phyloP scores from a whole-genome alignment of 2,113 vertebrate species.

The Danio rerio region GRCz12tu NC_133194.1:45825001-45825500 shows the following conservation, averaged over 20 bases:
- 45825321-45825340: conserved; percentile 25
- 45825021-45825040: conserved; percentile 67
- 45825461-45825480: conserved; percentile 45
- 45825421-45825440: conserved; percentile 48
- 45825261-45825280: background rate
- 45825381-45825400: background rate
- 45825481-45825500: conserved; percentile 65
- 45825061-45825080: conserved; percentile 38
- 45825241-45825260: conserved; percentile 41
- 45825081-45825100: conserved; percentile 60
- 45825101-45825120: conserved; percentile 34
- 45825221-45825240: conserved; percentile 38
- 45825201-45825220: conserved; percentile 51
- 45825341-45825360: conserved; percentile 29
- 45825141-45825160: conserved; percentile 56
- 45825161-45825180: conserved; percentile 56
- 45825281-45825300: background rate
- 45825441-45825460: conserved; percentile 39
- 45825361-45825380: conserved; percentile 21
- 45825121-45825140: conserved; percentile 54
- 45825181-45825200: conserved; percentile 59
- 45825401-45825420: conserved; percentile 22
- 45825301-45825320: conserved; percentile 14
- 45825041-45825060: conserved; percentile 49
- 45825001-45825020: conserved; percentile 75